Evolutionary conservation across 2,797 vertebrate species (phyloP).

Genomic region (Siniperca undulata): DNA sequence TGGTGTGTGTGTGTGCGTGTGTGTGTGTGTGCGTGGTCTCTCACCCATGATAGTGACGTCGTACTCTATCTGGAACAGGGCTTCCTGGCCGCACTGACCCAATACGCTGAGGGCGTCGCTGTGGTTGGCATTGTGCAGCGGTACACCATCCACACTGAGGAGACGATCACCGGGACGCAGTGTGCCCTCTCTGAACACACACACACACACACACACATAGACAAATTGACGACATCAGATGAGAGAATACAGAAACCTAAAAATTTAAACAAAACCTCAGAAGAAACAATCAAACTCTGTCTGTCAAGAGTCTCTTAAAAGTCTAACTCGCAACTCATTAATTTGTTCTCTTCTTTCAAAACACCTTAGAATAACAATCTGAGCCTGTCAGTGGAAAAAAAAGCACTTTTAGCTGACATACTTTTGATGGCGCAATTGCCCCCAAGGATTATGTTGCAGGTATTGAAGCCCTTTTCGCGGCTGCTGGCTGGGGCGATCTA

Average conservation of each 20-base stretch:
- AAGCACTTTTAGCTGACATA: too few relatives aligned
- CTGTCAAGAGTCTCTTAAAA: not conserved
- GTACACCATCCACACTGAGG: conserved; percentile 92
- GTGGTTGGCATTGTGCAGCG: conserved; percentile 91
- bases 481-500: too few relatives aligned
- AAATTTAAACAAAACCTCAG: not conserved
- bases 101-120: conserved; percentile 90
- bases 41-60: conserved; percentile 95
- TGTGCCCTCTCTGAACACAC: conserved; percentile 90
- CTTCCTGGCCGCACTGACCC: conserved; percentile 93
- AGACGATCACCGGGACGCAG: conserved; percentile 93
- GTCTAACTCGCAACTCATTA: not conserved
- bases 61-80: conserved; percentile 95
- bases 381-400: too few relatives aligned
- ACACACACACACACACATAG: conserved; percentile 22
- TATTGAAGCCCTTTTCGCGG: too few relatives aligned
- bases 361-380: too few relatives aligned
- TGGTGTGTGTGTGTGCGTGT: conserved; percentile 15
- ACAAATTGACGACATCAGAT: not conserved
- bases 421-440: too few relatives aligned
- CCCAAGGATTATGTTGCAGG: too few relatives aligned
- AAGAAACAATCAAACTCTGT: too few relatives aligned
- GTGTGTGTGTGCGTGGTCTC: conserved; percentile 36
- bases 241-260: not conserved
- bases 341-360: not conserved